Evolutionary conservation across 2,888 invertebrate genomes (phyloP).

Genomic region (Parochlus steinenii): DNA sequence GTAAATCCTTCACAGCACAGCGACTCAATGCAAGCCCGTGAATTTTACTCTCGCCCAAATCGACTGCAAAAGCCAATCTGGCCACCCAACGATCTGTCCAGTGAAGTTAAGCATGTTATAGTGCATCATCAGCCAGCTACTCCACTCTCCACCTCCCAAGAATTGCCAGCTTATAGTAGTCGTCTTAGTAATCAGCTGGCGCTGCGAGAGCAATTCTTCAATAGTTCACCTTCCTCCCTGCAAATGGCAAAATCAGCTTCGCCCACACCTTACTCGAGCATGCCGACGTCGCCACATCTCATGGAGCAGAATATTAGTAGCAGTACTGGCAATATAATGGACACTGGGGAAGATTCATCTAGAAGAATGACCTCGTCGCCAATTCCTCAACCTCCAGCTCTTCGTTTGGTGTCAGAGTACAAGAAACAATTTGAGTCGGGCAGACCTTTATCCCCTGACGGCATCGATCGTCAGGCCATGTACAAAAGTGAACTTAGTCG

Average conservation of each 20-base stretch:
- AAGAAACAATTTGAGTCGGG: slow-evolving; percentile 58
- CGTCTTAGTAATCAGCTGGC: slow-evolving; percentile 9
- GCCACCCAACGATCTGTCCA: slow-evolving; percentile 35
- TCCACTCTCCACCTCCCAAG: slow-evolving; percentile 9
- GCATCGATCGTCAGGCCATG: slow-evolving; percentile 46
- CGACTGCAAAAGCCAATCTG: slow-evolving; percentile 54
- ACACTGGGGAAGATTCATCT: slow-evolving; percentile 1
- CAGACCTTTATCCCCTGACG: slow-evolving; percentile 37
- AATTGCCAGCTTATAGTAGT: slow-evolving; percentile 6
- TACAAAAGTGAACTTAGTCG: slow-evolving; percentile 47
- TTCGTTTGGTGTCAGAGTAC: slow-evolving; percentile 55
- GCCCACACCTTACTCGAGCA: slow-evolving; percentile 3
- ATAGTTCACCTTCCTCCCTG: slow-evolving; percentile 11
- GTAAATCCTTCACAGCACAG: too few relatives aligned
- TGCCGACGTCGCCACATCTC: too few relatives aligned
- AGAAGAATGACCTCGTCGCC: slow-evolving; percentile 2
- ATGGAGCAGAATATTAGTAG: slow-evolving; percentile 6
- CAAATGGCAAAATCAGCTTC: slow-evolving; percentile 6
- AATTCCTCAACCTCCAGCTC: slow-evolving; percentile 22
- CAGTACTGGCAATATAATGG: slow-evolving; percentile 2
- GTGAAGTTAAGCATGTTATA: slow-evolving; percentile 4
- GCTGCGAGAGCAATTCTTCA: slow-evolving; percentile 10
- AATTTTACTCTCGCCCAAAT: slow-evolving; percentile 65
- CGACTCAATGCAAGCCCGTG: slow-evolving; percentile 44
- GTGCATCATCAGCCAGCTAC: too few relatives aligned